Percentiles rank a stretch among this genome's conserved stretches.
Conservation (phyloP, 2,888 invertebrate species). For the Rhodophaea formosa region DNA sequence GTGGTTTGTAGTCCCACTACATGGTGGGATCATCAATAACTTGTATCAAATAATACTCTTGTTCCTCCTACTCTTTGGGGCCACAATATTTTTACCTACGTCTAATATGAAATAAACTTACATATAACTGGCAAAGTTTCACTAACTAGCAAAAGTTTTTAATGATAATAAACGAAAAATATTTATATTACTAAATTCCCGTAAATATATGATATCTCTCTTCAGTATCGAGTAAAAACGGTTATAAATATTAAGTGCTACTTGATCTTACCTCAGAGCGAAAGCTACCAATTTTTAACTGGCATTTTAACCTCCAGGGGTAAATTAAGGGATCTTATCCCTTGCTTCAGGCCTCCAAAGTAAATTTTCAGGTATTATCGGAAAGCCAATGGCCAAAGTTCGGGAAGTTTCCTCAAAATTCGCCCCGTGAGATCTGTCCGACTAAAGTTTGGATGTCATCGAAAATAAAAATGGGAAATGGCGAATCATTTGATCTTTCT, state of each 20-base stretch:
- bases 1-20: too few relatives aligned
- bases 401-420: constrained; percentile 2
- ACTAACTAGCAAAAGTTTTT: too few relatives aligned
- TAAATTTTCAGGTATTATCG: constrained; percentile 15
- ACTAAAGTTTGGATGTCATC: constrained; percentile 5
- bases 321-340: constrained; percentile 12
- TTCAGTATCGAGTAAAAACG: neutral
- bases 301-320: neutral
- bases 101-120: too few relatives aligned
- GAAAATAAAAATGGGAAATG: constrained; percentile 3
- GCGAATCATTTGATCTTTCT: neutral
- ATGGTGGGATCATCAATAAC: too few relatives aligned
- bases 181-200: too few relatives aligned
- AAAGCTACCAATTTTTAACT: constrained; percentile 13
- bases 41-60: too few relatives aligned
- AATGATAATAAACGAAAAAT: too few relatives aligned
- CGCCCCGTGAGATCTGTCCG: constrained; percentile 11
- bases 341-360: constrained; percentile 7
- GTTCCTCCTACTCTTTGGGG: too few relatives aligned
- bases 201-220: too few relatives aligned
- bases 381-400: constrained; percentile 7
- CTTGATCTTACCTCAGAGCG: neutral
- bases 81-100: too few relatives aligned
- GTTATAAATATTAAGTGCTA: too few relatives aligned
- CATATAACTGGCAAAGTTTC: too few relatives aligned